Conservation (phyloP, 2,888 invertebrate genomes). For the Lasioglossum marginatum region DNA sequence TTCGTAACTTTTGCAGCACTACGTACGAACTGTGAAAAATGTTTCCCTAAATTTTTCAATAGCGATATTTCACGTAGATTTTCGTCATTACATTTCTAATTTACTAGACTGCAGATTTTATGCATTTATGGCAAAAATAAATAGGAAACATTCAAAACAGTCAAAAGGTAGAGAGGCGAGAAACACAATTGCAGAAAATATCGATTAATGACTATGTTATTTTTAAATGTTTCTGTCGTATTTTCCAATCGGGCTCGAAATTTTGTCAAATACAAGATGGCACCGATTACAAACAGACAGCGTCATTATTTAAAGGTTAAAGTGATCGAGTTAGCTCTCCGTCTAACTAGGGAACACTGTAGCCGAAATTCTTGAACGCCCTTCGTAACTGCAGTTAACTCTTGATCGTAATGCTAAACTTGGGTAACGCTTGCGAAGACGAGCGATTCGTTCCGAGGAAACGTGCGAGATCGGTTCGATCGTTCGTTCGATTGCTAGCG, state of each 20-base stretch:
- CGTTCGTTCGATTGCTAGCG: not conserved
- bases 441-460: slow-evolving; percentile 24
- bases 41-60: not conserved
- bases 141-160: too few relatives aligned
- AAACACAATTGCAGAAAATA: not conserved
- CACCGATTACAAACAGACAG: not conserved
- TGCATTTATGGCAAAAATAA: not conserved
- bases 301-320: not conserved
- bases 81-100: not conserved
- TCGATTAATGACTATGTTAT: not conserved
- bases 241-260: not conserved
- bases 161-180: not conserved
- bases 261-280: not conserved
- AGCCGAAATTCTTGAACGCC: not conserved
- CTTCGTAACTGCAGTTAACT: not conserved
- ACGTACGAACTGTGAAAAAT: not conserved
- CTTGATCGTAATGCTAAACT: not conserved
- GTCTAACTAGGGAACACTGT: not conserved
- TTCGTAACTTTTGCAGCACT: not conserved
- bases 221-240: not conserved
- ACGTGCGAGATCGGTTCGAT: not conserved
- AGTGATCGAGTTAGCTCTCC: not conserved
- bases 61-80: not conserved
- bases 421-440: not conserved
- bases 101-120: not conserved